A percentile compares a stretch with the other conserved stretches of the same genome.
Evolutionary conservation across 53 echinoderm and acorn worm species (phyloP).

Genomic region (Antedon mediterranea): DNA sequence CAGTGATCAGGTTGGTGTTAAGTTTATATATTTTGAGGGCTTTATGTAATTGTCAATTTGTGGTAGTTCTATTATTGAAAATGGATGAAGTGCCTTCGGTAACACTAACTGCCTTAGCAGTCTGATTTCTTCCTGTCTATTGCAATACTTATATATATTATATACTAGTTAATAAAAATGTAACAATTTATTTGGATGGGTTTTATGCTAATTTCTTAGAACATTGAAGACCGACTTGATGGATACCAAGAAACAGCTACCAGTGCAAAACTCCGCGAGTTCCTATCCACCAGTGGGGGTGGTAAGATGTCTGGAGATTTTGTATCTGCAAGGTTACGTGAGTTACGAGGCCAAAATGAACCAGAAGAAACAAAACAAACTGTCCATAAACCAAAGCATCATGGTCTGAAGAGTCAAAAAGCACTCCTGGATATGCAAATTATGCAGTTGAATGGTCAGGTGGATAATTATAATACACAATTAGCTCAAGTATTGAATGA

Average conservation of each 20-base stretch:
- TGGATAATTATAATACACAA: constrained; percentile 63
- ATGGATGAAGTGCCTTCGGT: too few relatives aligned
- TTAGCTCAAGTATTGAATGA: constrained; percentile 49
- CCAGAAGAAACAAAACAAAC: background rate
- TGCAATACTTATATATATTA: too few relatives aligned
- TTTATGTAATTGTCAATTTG: too few relatives aligned
- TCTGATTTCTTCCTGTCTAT: too few relatives aligned
- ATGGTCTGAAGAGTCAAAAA: constrained; percentile 33
- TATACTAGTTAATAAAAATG: too few relatives aligned
- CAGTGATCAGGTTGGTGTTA: constrained; percentile 37
- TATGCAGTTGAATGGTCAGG: constrained; percentile 40
- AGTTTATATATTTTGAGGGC: too few relatives aligned
- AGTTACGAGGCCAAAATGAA: constrained; percentile 43
- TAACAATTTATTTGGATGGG: too few relatives aligned
- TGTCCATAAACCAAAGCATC: constrained; percentile 8
- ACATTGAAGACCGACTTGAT: constrained; percentile 57
- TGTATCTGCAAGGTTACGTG: constrained; percentile 61
- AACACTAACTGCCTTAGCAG: too few relatives aligned
- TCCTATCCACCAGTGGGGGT: constrained; percentile 59
- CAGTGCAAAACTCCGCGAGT: constrained; percentile 59
- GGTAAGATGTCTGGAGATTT: constrained; percentile 48
- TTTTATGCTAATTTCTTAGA: constrained; percentile 22
- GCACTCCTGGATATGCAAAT: constrained; percentile 68
- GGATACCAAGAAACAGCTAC: constrained; percentile 45
- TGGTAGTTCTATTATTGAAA: too few relatives aligned